Percentiles rank a stretch among this genome's conserved stretches.
Evolutionary conservation across 2,888 invertebrate genomes (phyloP).

Genomic region (Antitype chi): DNA sequence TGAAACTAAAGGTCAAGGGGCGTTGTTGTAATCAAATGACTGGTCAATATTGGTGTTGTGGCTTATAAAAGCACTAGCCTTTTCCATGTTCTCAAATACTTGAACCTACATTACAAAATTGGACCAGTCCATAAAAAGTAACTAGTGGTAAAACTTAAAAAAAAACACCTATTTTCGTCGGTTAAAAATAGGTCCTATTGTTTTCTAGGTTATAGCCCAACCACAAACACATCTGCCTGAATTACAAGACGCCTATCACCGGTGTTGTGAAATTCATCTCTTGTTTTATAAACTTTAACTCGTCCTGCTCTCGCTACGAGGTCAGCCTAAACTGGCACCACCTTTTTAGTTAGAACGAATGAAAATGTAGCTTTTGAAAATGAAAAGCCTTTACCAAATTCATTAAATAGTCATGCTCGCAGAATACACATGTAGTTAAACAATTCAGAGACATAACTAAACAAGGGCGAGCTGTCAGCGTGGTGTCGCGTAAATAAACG

Average conservation of each 20-base stretch:
- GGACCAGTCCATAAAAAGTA: neutral
- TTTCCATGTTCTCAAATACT: neutral
- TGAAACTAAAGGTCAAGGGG: neutral
- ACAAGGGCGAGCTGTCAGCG: slow-evolving; percentile 54
- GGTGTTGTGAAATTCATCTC: neutral
- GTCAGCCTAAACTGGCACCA: neutral
- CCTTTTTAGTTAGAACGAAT: neutral
- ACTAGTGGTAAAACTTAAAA: neutral
- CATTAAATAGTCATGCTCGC: slow-evolving; percentile 11
- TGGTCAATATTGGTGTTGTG: neutral
- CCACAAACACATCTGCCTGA: no score
- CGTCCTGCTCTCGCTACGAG: neutral
- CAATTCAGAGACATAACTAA: slow-evolving; percentile 30
- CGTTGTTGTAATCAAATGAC: neutral
- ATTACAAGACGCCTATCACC: neutral
- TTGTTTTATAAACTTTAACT: neutral
- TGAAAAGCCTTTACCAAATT: neutral
- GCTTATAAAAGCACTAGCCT: no score
- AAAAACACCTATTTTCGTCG: neutral
- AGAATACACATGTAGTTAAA: slow-evolving; percentile 18
- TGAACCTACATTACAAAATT: neutral
- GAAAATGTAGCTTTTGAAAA: neutral
- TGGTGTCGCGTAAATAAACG: slow-evolving; percentile 61
- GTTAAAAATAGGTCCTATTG: neutral
- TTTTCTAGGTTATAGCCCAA: neutral